Conservation (phyloP, 2,888 invertebrate genomes). For the Machimus atricapillus region DNA sequence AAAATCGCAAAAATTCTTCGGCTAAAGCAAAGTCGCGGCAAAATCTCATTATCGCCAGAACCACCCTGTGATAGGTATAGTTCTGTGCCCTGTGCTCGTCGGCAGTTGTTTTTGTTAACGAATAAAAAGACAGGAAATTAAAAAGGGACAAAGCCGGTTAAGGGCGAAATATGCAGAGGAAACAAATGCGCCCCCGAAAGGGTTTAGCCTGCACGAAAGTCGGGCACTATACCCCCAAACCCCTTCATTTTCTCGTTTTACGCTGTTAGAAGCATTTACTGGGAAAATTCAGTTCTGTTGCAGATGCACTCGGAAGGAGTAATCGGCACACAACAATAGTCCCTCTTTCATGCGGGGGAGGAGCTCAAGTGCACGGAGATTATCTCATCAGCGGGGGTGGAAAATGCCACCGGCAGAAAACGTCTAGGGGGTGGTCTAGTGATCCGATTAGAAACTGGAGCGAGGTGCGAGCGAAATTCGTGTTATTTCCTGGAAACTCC, state of each 20-base stretch:
- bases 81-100: neutral
- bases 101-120: neutral
- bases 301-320: neutral
- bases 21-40: neutral
- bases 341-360: neutral
- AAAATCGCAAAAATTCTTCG: neutral
- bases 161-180: neutral
- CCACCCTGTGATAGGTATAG: neutral
- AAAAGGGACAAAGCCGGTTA: neutral
- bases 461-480: neutral
- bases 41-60: neutral
- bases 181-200: neutral
- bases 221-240: neutral
- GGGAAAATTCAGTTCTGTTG: neutral
- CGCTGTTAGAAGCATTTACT: neutral
- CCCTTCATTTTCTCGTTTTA: neutral
- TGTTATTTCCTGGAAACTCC: neutral
- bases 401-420: neutral
- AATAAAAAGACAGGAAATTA: neutral
- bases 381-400: neutral
- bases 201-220: neutral
- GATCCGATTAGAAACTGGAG: neutral
- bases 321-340: neutral
- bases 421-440: neutral
- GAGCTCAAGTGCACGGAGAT: neutral